Evolutionary conservation across 2,888 invertebrate species (phyloP), one percentile per base, ranked within the genome.

Genomic region (Hoplodrina blanda): DNA sequence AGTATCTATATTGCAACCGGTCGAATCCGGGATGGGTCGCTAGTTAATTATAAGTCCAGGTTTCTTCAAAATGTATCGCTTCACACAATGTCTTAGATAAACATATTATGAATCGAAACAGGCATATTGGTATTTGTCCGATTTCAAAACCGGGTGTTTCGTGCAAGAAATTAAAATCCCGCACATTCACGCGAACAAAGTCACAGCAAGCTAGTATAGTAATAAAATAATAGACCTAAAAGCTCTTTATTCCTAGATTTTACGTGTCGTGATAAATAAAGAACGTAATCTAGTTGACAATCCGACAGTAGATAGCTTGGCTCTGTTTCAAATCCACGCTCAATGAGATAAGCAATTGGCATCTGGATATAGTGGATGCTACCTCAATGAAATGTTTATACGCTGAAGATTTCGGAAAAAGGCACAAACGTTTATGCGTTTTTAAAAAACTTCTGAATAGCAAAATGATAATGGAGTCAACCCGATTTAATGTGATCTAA

Each of bases 301-400:
- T 57, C 41, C 53, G 46, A 50, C 44, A 68, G 33, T 61, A 70
- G 54, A 78, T 68, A 20, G 50, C 20, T 82, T 82, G 82, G 78
- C 82, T 50, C 54, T 11, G 61, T 41, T 74, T 82, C 78, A 79
- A 78, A 67, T 69, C 60, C 52, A 25, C 52, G 57, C 82, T 70
- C 77, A 77, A 65, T 77, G 59, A 81, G 81, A 77, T 81, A 81
- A 69, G 41, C 71, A 62, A 77, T 81, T 81, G 78, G 72, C 71
- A 65, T 78, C 52, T 57, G 62, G 8, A 55, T 49, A 1, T 13
- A 19, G 44, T 19, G 49, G 20, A 50, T 19, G 52, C 59, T 46
- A 50, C 69, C 53, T 55, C 50, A 59, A 55, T 37, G 54, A 68
- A 59, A 52, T 62, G 46, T 37, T 76, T 20, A 8, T 49, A 55